Percentiles rank a stretch among this genome's conserved stretches.
These are phyloP conservation scores for Drosophila paramelanica DNA, from an alignment of 2,888 invertebrate genomes.

Conservation along the genomic window DNA sequence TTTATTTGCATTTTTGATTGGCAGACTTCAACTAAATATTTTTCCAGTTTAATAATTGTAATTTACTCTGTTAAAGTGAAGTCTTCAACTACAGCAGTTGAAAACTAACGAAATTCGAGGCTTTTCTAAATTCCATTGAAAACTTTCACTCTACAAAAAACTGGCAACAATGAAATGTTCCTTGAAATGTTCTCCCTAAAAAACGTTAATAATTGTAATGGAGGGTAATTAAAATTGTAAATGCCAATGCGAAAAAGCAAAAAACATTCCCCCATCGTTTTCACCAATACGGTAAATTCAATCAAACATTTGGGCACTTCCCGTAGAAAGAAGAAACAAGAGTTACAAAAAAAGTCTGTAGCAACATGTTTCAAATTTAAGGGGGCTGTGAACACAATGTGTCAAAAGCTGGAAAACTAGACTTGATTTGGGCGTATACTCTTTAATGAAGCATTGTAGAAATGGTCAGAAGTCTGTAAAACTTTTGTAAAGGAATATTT, in stretches of 20 bases:
- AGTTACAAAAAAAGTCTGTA: conserved; percentile 26
- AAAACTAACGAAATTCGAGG: not conserved
- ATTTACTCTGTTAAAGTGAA: not conserved
- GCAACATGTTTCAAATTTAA: conserved; percentile 27
- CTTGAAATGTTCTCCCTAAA: conserved; percentile 13
- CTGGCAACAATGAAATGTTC: conserved; percentile 16
- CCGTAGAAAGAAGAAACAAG: conserved; percentile 11
- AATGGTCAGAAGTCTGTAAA: no score
- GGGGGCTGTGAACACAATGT: conserved; percentile 41
- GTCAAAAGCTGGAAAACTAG: conserved; percentile 51
- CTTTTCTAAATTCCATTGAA: conserved; percentile 12
- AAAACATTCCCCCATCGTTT: conserved; percentile 47
- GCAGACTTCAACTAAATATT: no score
- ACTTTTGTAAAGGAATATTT: no score
- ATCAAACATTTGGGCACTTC: conserved; percentile 47
- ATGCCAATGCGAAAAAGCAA: conserved; percentile 45
- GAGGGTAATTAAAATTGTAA: conserved; percentile 62
- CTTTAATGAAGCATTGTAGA: not conserved
- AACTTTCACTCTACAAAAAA: conserved; percentile 17
- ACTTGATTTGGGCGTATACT: conserved; percentile 27
- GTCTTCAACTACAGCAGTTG: conserved; percentile 15
- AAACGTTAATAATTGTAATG: conserved; percentile 24
- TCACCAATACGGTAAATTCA: conserved; percentile 50
- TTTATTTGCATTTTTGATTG: no score
- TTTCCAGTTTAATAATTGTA: not conserved